Evolutionary conservation across 2,888 invertebrate genomes (phyloP).

Genomic region (Azorinus chamasolen): DNA sequence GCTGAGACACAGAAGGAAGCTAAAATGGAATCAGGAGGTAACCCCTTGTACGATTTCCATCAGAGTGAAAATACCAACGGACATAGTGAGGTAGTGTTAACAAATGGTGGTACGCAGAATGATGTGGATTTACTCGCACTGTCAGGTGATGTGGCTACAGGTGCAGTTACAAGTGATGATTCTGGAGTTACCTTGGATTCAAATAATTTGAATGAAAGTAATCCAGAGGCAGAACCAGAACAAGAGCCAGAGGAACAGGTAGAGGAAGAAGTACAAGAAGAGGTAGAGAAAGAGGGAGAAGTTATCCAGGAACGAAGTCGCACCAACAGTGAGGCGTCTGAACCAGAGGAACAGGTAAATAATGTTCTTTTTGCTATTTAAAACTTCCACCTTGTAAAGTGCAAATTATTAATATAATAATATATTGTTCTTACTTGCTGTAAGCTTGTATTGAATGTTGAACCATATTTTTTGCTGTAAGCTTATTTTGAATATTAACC

Average conservation of each 20-base stretch:
- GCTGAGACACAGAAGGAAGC: conserved; percentile 53
- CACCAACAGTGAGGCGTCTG: conserved; percentile 29
- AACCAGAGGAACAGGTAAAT: conserved; percentile 40
- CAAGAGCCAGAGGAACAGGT: conserved; percentile 6
- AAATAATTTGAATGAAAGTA: conserved; percentile 20
- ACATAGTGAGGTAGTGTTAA: conserved; percentile 2
- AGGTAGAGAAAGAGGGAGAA: conserved; percentile 14
- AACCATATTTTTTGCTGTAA: too few relatives aligned
- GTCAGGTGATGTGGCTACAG: not conserved
- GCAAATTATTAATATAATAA: too few relatives aligned
- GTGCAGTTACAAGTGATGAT: conserved; percentile 52
- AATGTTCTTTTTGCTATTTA: not conserved
- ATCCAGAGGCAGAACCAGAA: conserved; percentile 25
- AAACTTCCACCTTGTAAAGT: too few relatives aligned
- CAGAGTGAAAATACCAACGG: conserved; percentile 61
- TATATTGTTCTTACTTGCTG: too few relatives aligned
- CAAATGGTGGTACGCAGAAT: conserved; percentile 8
- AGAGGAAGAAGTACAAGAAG: conserved; percentile 24
- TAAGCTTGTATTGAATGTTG: too few relatives aligned
- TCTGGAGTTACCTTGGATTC: conserved; percentile 65
- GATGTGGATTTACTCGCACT: conserved; percentile 27
- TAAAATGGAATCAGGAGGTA: conserved; percentile 47
- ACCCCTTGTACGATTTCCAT: conserved; percentile 70
- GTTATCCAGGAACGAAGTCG: conserved; percentile 20
- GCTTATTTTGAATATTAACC: too few relatives aligned